Evolutionary conservation across 2,888 invertebrate genomes (phyloP), one percentile per base, ranked within the genome.

Genomic region (Dione juno): DNA sequence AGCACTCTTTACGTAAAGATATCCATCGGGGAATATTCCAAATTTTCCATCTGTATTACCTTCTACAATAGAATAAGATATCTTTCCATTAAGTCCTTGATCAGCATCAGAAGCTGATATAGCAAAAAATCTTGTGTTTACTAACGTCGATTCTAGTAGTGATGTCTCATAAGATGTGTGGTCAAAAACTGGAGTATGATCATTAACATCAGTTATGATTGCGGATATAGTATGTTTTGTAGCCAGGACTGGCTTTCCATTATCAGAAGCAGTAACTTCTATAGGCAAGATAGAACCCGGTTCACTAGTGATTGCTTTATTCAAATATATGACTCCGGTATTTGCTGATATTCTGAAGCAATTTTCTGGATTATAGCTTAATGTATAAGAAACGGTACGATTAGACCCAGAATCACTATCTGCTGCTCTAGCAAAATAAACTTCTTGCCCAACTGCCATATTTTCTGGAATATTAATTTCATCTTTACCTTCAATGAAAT

Each of bases 1-100:
- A 1, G 95, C 88, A 76, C 96, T 96, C 80, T 96, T 96, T 0
- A 99, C 97, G 87, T 97, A 99, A 41, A 99, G 88, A 82, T 95
- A 97, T 0, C 99, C 99, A 89, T 99, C 98, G 0, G 99, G 99
- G 83, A 99, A 99, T 52, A 99, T 96, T 0, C 98, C 98, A 88
- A 99, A 99, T 83, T 96, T 97, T 57, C 94, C 95, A 80, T 97
- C 97, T 8, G 94, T 91, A 83, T 99, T 98, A 1, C 99, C 98
- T 83, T 97, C 97, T 0, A 95, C 95, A 64, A 99, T 98, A 58
- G 95, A 94, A 86, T 98, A 98, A 0, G 95, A 95, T 66, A 98
- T 95, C 74, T 95, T 94, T 0, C 97, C 97, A 86, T 97, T 98
- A 1, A 92, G 87, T 0, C 97, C 97, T 54, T 97, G 94, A 90